These are phyloP conservation scores for Sminthopsis crassicaudata DNA, from an alignment of 2,113 vertebrate species.

Conservation along the genomic window DNA sequence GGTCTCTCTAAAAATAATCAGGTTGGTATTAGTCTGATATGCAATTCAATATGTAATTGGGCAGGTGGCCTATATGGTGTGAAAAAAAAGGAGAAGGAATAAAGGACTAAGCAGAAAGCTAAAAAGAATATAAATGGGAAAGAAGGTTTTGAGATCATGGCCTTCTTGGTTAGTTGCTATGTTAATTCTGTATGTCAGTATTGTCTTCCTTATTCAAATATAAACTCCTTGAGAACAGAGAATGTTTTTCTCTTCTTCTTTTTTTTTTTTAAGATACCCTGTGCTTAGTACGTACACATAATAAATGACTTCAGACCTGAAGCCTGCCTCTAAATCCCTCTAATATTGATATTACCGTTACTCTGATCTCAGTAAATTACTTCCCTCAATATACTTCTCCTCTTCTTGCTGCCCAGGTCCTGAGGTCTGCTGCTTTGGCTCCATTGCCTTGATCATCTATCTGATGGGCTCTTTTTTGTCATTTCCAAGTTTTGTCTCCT, in stretches of 20 bases:
- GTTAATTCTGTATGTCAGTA: not conserved
- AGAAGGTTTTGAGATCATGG: not conserved
- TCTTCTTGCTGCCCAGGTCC: not conserved
- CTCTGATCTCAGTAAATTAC: not conserved
- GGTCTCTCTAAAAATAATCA: not conserved
- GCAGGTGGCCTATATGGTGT: not conserved
- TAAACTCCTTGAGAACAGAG: not conserved
- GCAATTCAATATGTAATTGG: not conserved
- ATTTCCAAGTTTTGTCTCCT: not conserved
- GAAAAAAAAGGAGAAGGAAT: not conserved
- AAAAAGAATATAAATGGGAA: not conserved
- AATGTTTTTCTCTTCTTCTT: not conserved
- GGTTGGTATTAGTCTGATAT: not conserved
- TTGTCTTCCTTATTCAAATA: not conserved
- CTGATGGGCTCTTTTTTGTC: not conserved
- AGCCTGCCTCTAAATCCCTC: not conserved
- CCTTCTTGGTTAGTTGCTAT: not conserved
- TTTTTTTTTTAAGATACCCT: not conserved
- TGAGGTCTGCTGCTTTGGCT: not conserved
- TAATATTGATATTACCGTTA: not conserved
- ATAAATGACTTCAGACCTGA: not conserved
- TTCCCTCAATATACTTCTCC: not conserved
- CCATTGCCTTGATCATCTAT: too few species aligned
- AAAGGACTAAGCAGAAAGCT: not conserved
- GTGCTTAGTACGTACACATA: not conserved